Conservation (phyloP, 2,113 vertebrate genomes). For the Neotragus pygmaeus region DNA sequence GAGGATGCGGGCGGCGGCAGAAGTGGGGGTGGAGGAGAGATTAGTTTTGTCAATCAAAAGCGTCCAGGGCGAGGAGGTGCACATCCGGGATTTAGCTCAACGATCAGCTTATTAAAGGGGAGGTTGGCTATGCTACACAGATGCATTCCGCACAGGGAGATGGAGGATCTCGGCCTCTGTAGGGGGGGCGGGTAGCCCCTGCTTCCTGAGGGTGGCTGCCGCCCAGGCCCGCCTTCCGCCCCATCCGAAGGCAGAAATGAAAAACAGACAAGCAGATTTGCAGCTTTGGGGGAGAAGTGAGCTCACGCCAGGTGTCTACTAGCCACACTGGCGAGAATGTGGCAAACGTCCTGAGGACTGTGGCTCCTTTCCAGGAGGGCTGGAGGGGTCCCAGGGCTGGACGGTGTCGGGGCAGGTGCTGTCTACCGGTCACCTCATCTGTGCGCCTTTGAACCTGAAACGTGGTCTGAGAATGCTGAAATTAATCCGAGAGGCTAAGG, state of each 20-base stretch:
- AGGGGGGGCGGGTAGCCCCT: neutral
- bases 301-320: neutral
- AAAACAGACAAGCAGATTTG: neutral
- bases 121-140: neutral
- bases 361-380: neutral
- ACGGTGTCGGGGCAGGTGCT: neutral
- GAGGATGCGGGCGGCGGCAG: conserved; percentile 49
- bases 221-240: neutral
- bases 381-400: neutral
- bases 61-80: neutral
- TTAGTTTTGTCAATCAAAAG: conserved; percentile 76
- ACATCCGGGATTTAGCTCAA: conserved; percentile 13
- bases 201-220: neutral
- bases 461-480: neutral
- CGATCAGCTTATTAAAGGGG: conserved; percentile 59
- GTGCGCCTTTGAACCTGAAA: neutral
- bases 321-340: neutral
- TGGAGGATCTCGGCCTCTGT: rapidly evolving
- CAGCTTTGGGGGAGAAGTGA: neutral
- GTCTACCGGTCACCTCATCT: neutral
- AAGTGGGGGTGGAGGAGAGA: conserved; percentile 55
- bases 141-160: neutral
- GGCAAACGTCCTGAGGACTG: neutral
- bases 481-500: neutral
- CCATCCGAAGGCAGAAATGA: neutral